Base-by-base conservation (phyloP, 1,140 invertebrate species). In the Drosophila grimshawi region DNA sequence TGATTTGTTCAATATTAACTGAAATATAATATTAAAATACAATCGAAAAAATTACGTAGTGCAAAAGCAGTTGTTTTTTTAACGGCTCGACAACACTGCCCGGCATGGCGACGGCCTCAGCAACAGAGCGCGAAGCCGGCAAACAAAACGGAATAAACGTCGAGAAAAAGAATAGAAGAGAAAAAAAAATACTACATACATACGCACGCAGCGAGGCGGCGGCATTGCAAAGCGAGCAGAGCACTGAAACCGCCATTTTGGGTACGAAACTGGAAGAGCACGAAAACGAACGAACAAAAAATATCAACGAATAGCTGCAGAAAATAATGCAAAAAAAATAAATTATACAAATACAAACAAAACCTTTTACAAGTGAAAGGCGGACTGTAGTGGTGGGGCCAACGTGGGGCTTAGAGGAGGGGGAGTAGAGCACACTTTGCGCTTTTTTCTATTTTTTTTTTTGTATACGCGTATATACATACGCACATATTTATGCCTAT, bases 321-420 rank as follows among this genome's bases (percentile, higher is more conserved):
- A 68, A 89, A 89, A 74, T 75, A 86, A 80, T 89, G 85, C 85
- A 59, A 89, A 86, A 76, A 74, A 80, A 79, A 80, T 43, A 81
- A 81, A 60, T 63, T 46, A 45, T 68, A 72, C 83, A 59, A 77
- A 86, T 77, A 86, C 82, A 88, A 86, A 74, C 67, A 46, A 71
- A 80, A 66, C 29, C 60, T 74, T 69, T 69, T 60, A 76, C 85
- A 89, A 83, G 85, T 89, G 85, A 89, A 89, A 85, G 85, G 80
- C 56, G 67, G 53, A 39, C 57, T 19, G 19, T 19, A 55, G 60
- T 61, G 66, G 59, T 76, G 62, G 49, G 46, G 51, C 71, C 66
- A 70, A 67, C 65, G 81, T 76, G 81, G 63, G 68, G 52, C 63
- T 57, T 19, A 43, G 62, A 33, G 46, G 59, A 43, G 53, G 60